Percentiles rank a stretch among this genome's conserved stretches.
These are phyloP conservation scores for Mechanitis mazaeus DNA, from an alignment of 2,888 invertebrate species.

Conservation along the genomic window DNA sequence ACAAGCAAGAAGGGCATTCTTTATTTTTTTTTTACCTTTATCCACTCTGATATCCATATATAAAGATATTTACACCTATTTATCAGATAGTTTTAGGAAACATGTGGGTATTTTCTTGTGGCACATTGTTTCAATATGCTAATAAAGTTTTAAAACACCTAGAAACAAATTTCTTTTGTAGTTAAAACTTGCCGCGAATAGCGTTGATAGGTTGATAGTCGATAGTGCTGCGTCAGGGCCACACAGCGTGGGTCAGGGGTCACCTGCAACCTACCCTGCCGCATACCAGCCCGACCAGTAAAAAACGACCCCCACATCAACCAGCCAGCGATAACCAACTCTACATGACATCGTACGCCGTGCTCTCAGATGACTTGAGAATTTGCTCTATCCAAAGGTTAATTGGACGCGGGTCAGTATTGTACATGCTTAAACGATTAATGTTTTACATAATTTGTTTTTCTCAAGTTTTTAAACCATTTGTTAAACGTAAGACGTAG, in stretches of 20 bases:
- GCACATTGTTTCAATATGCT: background rate
- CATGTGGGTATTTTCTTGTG: background rate
- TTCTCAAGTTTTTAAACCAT: too few species aligned
- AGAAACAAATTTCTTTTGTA: background rate
- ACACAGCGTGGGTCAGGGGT: slow-evolving; percentile 65
- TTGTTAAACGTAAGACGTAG: too few species aligned
- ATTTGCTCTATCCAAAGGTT: slow-evolving; percentile 68
- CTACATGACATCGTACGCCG: slow-evolving; percentile 33
- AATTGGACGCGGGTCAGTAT: slow-evolving; percentile 69
- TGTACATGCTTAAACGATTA: slow-evolving; percentile 44
- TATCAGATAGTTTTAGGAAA: too few species aligned
- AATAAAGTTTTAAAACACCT: background rate
- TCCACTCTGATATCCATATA: too few species aligned
- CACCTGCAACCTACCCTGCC: slow-evolving; percentile 54
- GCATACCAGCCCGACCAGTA: slow-evolving; percentile 39
- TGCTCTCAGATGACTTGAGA: slow-evolving; percentile 46
- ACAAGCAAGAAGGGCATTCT: too few species aligned
- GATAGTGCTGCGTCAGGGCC: slow-evolving; percentile 52
- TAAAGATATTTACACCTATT: too few species aligned
- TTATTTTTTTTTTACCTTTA: too few species aligned
- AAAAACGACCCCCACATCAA: slow-evolving; percentile 22
- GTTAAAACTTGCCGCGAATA: background rate
- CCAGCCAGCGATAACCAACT: slow-evolving; percentile 25
- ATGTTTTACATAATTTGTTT: too few species aligned
- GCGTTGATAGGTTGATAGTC: slow-evolving; percentile 25